A percentile compares a stretch with the other conserved stretches of the same genome.
Evolutionary conservation across 1,140 invertebrate species (phyloP).

Genomic region (Penaeus vannamei): DNA sequence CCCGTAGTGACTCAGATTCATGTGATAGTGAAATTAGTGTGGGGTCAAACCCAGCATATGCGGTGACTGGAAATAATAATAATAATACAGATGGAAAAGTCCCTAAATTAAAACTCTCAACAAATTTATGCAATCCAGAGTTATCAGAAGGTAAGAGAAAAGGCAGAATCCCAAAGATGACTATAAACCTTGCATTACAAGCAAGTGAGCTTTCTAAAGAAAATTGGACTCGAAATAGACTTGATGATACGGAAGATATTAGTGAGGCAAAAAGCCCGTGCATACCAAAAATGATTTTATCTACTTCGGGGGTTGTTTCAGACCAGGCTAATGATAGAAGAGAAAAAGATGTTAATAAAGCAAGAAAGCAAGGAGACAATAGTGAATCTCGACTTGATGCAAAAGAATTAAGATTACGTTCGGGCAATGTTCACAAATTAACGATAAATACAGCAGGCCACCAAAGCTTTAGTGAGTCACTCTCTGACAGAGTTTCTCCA

Average conservation of each 20-base stretch:
- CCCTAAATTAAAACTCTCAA: constrained; percentile 62
- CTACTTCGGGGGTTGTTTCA: constrained; percentile 35
- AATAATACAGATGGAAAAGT: constrained; percentile 40
- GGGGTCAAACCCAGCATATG: constrained; percentile 35
- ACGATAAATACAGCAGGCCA: constrained; percentile 39
- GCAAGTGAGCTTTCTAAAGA: constrained; percentile 48
- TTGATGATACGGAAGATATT: constrained; percentile 18
- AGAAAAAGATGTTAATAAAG: constrained; percentile 54
- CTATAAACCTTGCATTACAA: constrained; percentile 45
- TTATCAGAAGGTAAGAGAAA: constrained; percentile 42
- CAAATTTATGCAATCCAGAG: constrained; percentile 39
- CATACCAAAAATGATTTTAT: constrained; percentile 63
- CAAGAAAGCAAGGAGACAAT: constrained; percentile 43
- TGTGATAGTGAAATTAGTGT: constrained; percentile 39
- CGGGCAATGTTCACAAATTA: constrained; percentile 57
- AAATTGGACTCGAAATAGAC: constrained; percentile 4
- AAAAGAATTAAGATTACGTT: constrained; percentile 56
- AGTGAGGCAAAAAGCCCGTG: constrained; percentile 46
- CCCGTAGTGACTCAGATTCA: constrained; percentile 41
- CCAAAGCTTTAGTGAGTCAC: constrained; percentile 43
- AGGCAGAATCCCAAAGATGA: constrained; percentile 64
- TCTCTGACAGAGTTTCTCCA: constrained; percentile 42
- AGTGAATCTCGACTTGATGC: constrained; percentile 50
- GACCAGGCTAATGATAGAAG: constrained; percentile 54
- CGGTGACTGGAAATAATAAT: constrained; percentile 42